A percentile compares a stretch with the other conserved stretches of the same genome.
These are phyloP conservation scores for Bombus breviceps DNA, from an alignment of 1,140 invertebrate species.

Conservation along the genomic window DNA sequence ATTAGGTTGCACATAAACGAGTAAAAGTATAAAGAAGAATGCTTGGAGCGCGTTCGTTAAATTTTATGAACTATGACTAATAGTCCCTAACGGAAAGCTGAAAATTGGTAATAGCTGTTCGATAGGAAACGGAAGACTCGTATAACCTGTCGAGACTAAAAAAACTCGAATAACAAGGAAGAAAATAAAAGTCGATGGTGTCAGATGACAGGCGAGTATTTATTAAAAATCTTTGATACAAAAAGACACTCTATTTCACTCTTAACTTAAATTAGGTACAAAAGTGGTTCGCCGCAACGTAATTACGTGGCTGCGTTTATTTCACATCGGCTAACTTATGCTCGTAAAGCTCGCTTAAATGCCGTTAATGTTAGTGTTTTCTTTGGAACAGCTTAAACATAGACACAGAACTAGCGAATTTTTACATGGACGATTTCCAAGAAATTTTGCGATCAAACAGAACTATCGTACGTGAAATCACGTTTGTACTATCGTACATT, in stretches of 20 bases:
- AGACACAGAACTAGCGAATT: not conserved
- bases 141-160: too few species aligned
- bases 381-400: conserved; percentile 47
- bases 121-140: not conserved
- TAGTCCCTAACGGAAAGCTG: not conserved
- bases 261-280: conserved; percentile 67
- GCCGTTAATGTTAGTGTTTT: conserved; percentile 13
- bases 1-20: not conserved
- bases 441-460: not conserved
- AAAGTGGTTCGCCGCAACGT: conserved; percentile 18
- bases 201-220: conserved; percentile 48
- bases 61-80: not conserved
- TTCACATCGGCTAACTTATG: conserved; percentile 20
- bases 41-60: not conserved
- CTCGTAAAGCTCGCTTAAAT: conserved; percentile 1
- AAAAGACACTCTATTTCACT: conserved; percentile 52
- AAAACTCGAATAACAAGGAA: too few species aligned
- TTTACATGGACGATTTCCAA: not conserved
- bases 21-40: not conserved
- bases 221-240: conserved; percentile 69
- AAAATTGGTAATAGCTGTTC: not conserved
- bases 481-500: too few species aligned
- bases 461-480: too few species aligned
- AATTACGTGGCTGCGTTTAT: conserved; percentile 15
- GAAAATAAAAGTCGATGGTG: not conserved